A percentile compares a stretch with the other conserved stretches of the same genome.
These are phyloP conservation scores for Stratiolaelaps scimitus DNA, from an alignment of 1,140 invertebrate species.

Conservation along the genomic window DNA sequence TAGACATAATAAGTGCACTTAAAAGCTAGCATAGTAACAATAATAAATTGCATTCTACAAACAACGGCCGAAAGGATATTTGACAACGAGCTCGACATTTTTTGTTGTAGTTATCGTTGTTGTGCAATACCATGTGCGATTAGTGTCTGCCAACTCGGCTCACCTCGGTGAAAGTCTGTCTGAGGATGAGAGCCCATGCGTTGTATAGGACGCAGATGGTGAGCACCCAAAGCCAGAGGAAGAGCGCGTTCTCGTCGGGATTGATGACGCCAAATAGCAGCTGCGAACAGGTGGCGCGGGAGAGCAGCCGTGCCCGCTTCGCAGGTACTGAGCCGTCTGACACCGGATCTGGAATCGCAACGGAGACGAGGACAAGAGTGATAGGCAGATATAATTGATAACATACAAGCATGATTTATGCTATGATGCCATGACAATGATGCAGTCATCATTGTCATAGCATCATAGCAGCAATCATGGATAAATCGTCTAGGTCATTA, in stretches of 20 bases:
- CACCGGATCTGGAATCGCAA: conserved; percentile 8
- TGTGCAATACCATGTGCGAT: too few species aligned
- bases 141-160: conserved; percentile 44
- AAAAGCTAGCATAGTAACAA: too few species aligned
- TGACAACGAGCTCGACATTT: too few species aligned
- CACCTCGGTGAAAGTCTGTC: conserved; percentile 82
- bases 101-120: too few species aligned
- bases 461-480: too few species aligned
- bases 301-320: conserved; percentile 43
- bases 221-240: conserved; percentile 80
- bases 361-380: neutral
- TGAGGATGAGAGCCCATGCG: conserved; percentile 83
- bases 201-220: conserved; percentile 84
- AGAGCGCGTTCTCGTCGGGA: conserved; percentile 87
- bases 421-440: conserved; percentile 27
- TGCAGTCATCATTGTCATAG: too few species aligned
- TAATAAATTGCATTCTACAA: too few species aligned
- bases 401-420: too few species aligned
- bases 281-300: conserved; percentile 33
- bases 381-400: neutral
- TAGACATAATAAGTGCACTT: too few species aligned
- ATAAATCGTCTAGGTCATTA: too few species aligned
- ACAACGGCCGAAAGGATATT: too few species aligned
- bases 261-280: conserved; percentile 58
- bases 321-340: neutral